Evolutionary conservation across 2,888 invertebrate species (phyloP).

Genomic region (Eristalinus sepulchralis): DNA sequence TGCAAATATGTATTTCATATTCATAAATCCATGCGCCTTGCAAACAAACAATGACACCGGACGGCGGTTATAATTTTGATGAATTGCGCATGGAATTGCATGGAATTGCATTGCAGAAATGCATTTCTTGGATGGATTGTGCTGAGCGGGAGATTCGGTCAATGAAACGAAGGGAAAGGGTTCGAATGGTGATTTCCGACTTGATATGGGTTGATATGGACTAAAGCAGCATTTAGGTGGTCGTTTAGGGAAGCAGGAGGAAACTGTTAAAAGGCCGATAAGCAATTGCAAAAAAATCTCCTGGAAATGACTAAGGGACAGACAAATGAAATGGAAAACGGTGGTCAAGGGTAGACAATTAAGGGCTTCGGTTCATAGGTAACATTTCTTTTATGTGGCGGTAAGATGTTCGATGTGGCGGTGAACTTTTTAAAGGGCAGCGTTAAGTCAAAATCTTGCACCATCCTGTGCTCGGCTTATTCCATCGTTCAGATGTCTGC

Average conservation of each 20-base stretch:
- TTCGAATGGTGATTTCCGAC: background rate
- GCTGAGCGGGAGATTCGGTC: background rate
- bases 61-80: conserved; percentile 6
- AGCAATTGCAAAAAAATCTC: too few relatives aligned
- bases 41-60: background rate
- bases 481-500: too few relatives aligned
- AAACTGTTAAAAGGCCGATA: too few relatives aligned
- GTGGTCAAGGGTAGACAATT: background rate
- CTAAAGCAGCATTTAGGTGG: background rate
- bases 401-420: too few relatives aligned
- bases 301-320: background rate
- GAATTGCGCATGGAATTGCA: background rate
- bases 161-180: background rate
- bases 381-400: too few relatives aligned
- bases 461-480: too few relatives aligned
- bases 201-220: background rate
- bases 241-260: background rate
- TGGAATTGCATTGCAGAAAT: background rate
- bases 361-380: too few relatives aligned
- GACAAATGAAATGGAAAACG: background rate
- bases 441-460: too few relatives aligned
- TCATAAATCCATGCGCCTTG: conserved; percentile 9
- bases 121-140: background rate
- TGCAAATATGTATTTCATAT: conserved; percentile 37
- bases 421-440: too few relatives aligned